These are phyloP conservation scores for Drosophila ohnishii DNA, from an alignment of 1,140 invertebrate species.

Conservation along the genomic window DNA sequence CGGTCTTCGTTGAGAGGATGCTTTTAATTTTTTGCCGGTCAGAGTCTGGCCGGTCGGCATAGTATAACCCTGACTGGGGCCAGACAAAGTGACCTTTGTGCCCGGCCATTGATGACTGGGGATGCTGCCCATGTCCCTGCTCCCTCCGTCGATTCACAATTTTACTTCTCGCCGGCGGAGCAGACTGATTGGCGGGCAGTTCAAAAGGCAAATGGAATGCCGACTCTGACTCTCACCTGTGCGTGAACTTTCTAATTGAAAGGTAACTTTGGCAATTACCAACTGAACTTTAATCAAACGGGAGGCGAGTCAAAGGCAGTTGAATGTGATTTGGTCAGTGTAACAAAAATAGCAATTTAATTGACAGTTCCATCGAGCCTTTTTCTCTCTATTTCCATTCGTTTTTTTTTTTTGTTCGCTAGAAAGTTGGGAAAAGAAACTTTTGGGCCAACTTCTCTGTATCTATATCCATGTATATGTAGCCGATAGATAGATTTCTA, in stretches of 20 bases:
- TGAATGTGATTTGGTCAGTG: slow-evolving; percentile 54
- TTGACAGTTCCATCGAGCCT: slow-evolving; percentile 76
- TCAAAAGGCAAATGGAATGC: slow-evolving; percentile 68
- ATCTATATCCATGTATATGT: slow-evolving; percentile 33
- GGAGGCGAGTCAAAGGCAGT: slow-evolving; percentile 12
- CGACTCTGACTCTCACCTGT: slow-evolving; percentile 46
- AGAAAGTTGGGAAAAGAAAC: slow-evolving; percentile 45
- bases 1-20: slow-evolving; percentile 31
- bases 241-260: slow-evolving; percentile 75
- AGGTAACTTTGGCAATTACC: slow-evolving; percentile 79
- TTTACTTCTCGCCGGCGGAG: slow-evolving; percentile 16
- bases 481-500: slow-evolving; percentile 60
- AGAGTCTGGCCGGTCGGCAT: slow-evolving; percentile 32
- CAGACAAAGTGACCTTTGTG: slow-evolving; percentile 73
- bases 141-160: slow-evolving; percentile 15
- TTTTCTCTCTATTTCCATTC: not conserved
- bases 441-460: slow-evolving; percentile 47
- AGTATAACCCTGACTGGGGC: slow-evolving; percentile 49
- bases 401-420: slow-evolving; percentile 13
- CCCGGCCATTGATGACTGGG: slow-evolving; percentile 24
- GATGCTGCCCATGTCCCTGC: slow-evolving; percentile 4
- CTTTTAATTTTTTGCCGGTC: slow-evolving; percentile 47
- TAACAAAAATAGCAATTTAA: slow-evolving; percentile 71
- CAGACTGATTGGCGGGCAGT: slow-evolving; percentile 50
- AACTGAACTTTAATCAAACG: slow-evolving; percentile 75